These are phyloP conservation scores for Umimayanthus chanpuru DNA, from an alignment of 92 coral and sea anemone species.

Conservation along the genomic window DNA sequence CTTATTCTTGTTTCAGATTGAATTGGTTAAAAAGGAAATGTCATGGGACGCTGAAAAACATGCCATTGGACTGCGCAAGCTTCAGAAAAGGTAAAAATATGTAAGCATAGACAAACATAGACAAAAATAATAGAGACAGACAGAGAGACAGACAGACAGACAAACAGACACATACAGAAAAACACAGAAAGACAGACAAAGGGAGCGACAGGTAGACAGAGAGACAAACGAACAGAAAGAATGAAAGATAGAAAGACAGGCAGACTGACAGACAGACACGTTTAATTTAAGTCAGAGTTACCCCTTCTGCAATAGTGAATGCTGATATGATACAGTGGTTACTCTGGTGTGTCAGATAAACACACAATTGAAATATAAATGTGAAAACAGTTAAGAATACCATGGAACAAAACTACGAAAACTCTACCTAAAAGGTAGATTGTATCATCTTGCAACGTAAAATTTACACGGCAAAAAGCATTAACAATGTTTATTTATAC, in stretches of 20 bases:
- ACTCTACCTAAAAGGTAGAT: too few species aligned
- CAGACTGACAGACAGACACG: neutral
- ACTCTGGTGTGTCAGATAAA: neutral
- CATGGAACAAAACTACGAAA: too few species aligned
- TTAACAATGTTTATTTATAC: too few species aligned
- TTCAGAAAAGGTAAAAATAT: conserved; percentile 75
- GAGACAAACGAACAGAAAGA: too few species aligned
- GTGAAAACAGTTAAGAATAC: neutral
- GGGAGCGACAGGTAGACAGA: too few species aligned
- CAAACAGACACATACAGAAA: neutral
- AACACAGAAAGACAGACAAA: too few species aligned
- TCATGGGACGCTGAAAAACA: conserved; percentile 96
- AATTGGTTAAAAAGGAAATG: conserved; percentile 86
- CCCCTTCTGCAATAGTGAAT: neutral
- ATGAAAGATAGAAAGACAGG: too few species aligned
- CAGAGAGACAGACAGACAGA: neutral
- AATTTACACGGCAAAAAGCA: too few species aligned
- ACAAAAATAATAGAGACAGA: too few species aligned
- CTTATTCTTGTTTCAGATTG: conserved; percentile 65
- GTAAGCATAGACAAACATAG: too few species aligned
- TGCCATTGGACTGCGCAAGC: conserved; percentile 84
- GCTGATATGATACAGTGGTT: neutral
- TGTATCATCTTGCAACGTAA: neutral
- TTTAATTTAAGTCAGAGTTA: neutral
- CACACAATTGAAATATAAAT: neutral